Base-by-base conservation (phyloP, 2,888 invertebrate genomes). In the Eristalinus sepulchralis region DNA sequence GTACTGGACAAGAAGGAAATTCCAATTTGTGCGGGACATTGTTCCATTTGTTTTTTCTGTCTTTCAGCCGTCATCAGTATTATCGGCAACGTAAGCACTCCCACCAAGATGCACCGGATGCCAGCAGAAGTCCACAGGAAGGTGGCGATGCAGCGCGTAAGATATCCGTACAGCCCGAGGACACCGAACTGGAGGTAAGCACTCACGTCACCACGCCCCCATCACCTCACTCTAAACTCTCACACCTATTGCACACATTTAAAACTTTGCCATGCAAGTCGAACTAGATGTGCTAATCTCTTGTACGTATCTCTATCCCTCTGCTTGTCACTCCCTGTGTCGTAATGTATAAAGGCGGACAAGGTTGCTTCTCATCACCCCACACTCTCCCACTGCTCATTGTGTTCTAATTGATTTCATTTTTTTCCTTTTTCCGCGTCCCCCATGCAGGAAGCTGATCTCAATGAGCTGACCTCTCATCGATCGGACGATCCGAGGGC, bases 391-490 rank as follows among this genome's bases (percentile, higher is more conserved):
- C 33, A 11, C 1, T 2, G 24, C 57, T 3, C 11, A 24, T n/a
- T 17, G 60, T 75, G 63, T 66, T 59, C n/a, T 68, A 82, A 71
- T 63, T 36, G 31, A 24, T 59, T 63, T 31, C 2, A n/a, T n/a
- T n/a, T 60, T 39, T 20, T 62, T 55, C 31, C 0, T 55, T 55
- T 55, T 33, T 55, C 60, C 24, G 24, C 36, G 2, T 10, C 3
- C 34, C 13, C 59, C 9, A 64, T 77, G 36, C 39, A 91, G 92
- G 93, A 96, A 89, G 95, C 95, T 36, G 97, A 97, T 93, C 95
- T 96, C 89, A 97, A 97, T 91, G 96, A 97, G 89, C 93, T 97
- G 92, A 95, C 96, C 89, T 95, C 95, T 81, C 96, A 96, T 92
- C 94, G 96, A 88, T 96, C 95, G 83, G 96, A 96, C 90, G 96